These are phyloP conservation scores for Blastobasis adustella DNA, from an alignment of 2,888 invertebrate species.

Conservation along the genomic window DNA sequence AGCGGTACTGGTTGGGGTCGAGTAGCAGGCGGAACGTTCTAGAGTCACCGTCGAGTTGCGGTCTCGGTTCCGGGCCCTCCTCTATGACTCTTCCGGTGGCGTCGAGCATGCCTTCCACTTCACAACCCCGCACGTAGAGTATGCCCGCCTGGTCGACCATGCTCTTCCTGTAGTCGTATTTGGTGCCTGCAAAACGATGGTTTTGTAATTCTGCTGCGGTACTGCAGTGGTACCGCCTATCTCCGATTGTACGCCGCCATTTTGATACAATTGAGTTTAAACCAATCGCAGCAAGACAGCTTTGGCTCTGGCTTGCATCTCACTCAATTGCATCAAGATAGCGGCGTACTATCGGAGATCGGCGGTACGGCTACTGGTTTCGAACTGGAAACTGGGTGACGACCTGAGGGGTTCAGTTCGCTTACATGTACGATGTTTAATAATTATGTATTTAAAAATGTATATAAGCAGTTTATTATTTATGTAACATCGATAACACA, in stretches of 20 bases:
- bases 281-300: no score
- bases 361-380: background rate
- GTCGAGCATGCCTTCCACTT: conserved; percentile 98
- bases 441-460: no score
- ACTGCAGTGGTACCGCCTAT: background rate
- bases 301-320: no score
- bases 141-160: conserved; percentile 96
- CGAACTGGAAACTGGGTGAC: background rate
- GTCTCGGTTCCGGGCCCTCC: conserved; percentile 94
- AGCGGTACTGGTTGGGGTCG: conserved; percentile 97
- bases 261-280: no score
- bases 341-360: no score
- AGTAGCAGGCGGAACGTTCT: conserved; percentile 95
- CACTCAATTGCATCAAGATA: no score
- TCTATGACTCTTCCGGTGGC: conserved; percentile 96
- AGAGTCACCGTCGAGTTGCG: conserved; percentile 89
- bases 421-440: background rate
- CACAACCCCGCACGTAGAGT: conserved; percentile 95
- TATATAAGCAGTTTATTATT: no score
- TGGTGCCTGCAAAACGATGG: conserved; percentile 73
- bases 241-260: no score
- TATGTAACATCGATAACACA: no score
- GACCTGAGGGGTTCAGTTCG: background rate
- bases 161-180: conserved; percentile 86
- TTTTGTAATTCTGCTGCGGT: no score